Percentiles rank a stretch among this genome's conserved stretches.
Evolutionary conservation across 2,888 invertebrate species (phyloP).

Genomic region (Heliconius ethilla): DNA sequence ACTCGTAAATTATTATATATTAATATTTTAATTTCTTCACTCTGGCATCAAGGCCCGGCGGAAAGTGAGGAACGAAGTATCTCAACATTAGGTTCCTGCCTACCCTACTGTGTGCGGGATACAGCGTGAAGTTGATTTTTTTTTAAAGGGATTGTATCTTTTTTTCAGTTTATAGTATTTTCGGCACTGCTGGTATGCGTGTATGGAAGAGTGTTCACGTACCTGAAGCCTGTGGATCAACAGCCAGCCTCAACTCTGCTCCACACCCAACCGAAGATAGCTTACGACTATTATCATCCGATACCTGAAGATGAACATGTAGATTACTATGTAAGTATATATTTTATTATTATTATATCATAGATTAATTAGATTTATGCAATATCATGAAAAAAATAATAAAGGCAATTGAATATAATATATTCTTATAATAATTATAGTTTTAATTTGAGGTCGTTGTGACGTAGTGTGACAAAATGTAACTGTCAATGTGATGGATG

Average conservation of each 20-base stretch:
- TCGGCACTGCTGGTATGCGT: slow-evolving; percentile 59
- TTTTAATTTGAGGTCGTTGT: neutral
- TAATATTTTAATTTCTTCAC: too few species aligned
- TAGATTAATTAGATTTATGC: neutral
- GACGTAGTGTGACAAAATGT: neutral
- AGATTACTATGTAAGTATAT: slow-evolving; percentile 83
- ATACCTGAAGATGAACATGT: slow-evolving; percentile 81
- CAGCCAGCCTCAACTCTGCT: slow-evolving; percentile 56
- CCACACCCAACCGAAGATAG: slow-evolving; percentile 59
- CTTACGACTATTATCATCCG: slow-evolving; percentile 65
- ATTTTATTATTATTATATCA: neutral
- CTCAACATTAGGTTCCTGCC: too few species aligned
- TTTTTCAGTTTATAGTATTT: slow-evolving; percentile 60
- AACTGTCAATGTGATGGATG: neutral
- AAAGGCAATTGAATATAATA: neutral
- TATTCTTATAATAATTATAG: neutral
- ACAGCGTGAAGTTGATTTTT: neutral
- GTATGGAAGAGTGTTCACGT: slow-evolving; percentile 61
- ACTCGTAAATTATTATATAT: too few species aligned
- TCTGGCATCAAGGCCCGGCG: too few species aligned
- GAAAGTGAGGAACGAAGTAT: too few species aligned
- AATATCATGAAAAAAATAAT: neutral
- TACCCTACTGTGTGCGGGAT: too few species aligned
- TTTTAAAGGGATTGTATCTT: neutral
- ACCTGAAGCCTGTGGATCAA: slow-evolving; percentile 53